phyloP scores from a whole-genome alignment of 1,140 invertebrate species.

The Megalopta genalis region DNA sequence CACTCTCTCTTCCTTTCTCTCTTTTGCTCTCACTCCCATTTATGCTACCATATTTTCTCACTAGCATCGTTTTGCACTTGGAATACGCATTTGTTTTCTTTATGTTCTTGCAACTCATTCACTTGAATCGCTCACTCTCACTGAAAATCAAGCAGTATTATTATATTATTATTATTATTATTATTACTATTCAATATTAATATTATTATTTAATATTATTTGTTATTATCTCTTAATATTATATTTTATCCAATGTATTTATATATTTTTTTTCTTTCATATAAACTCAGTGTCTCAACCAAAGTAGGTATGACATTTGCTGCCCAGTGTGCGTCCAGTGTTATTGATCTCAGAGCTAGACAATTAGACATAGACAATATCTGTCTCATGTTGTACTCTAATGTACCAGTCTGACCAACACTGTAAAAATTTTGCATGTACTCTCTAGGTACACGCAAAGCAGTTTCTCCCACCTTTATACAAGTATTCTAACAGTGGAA shows the following conservation, averaged over 20 bases:
- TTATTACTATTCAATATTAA: slow-evolving; percentile 74
- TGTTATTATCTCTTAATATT: slow-evolving; percentile 78
- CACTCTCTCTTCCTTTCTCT: slow-evolving; percentile 32
- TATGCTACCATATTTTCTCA: slow-evolving; percentile 13
- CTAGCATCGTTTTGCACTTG: slow-evolving; percentile 41
- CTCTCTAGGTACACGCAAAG: slow-evolving; percentile 57
- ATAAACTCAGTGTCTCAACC: slow-evolving; percentile 73
- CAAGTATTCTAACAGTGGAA: background rate
- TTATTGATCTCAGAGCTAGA: slow-evolving; percentile 51
- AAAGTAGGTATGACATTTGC: slow-evolving; percentile 72
- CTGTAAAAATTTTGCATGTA: slow-evolving; percentile 65
- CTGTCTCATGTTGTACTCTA: slow-evolving; percentile 39
- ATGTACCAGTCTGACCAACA: slow-evolving; percentile 57
- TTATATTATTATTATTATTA: slow-evolving; percentile 64
- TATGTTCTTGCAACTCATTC: slow-evolving; percentile 30
- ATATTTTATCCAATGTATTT: slow-evolving; percentile 74
- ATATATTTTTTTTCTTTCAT: slow-evolving; percentile 65
- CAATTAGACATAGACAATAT: background rate
- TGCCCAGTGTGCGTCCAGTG: slow-evolving; percentile 69
- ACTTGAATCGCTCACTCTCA: slow-evolving; percentile 64
- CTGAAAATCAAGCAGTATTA: slow-evolving; percentile 80
- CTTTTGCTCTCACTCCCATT: background rate
- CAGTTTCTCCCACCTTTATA: slow-evolving; percentile 22
- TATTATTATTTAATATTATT: slow-evolving; percentile 76
- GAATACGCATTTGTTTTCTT: slow-evolving; percentile 43